These are phyloP conservation scores for Bombus polaris DNA, from an alignment of 1,140 invertebrate genomes.

Conservation along the genomic window DNA sequence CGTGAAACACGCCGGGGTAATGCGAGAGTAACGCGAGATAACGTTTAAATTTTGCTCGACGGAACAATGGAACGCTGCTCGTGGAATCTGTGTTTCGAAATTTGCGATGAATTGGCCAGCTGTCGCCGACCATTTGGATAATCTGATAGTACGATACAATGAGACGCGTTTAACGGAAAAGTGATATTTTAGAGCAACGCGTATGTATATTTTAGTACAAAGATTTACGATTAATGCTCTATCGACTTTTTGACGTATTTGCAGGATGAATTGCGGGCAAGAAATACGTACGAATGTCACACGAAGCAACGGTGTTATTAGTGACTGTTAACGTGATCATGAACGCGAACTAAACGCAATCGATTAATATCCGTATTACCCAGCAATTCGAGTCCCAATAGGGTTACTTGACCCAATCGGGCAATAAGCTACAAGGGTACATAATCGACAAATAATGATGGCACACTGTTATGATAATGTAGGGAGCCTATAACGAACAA, in stretches of 20 bases:
- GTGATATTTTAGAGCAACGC: not conserved
- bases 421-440: conserved; percentile 49
- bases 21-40: not conserved
- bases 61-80: conserved; percentile 2
- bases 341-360: conserved; percentile 42
- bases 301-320: not conserved
- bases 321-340: conserved; percentile 33
- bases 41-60: conserved; percentile 8
- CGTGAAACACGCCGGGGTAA: not conserved
- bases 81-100: not conserved
- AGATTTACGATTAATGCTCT: not conserved
- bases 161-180: not conserved
- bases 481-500: not conserved
- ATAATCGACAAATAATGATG: conserved; percentile 49
- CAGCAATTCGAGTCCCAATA: conserved; percentile 38
- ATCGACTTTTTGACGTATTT: not conserved
- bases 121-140: not conserved
- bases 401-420: conserved; percentile 39
- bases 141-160: not conserved
- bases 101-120: not conserved
- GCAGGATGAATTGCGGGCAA: not conserved
- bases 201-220: not conserved
- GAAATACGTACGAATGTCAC: conserved; percentile 12
- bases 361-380: conserved; percentile 52
- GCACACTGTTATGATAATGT: conserved; percentile 44